A percentile compares a stretch with the other conserved stretches of the same genome.
phyloP scores from a whole-genome alignment of 1,140 invertebrate genomes.

The Eueides isabella region DNA sequence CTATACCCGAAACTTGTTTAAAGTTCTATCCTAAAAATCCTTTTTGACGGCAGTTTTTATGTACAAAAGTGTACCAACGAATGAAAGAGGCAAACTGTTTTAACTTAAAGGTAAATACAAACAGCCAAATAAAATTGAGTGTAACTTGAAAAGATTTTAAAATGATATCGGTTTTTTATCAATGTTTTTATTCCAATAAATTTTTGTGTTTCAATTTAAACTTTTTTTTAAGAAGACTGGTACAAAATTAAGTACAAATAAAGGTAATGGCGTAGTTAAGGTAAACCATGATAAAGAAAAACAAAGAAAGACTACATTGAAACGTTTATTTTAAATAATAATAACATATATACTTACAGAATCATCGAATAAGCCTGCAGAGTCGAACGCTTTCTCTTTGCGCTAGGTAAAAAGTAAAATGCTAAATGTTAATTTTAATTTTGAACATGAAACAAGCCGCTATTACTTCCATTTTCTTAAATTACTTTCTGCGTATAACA shows the following conservation, averaged over 20 bases:
- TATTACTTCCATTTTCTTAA: slow-evolving; percentile 12
- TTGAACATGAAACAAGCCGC: not conserved
- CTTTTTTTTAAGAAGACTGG: no score
- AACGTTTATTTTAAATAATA: no score
- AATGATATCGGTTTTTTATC: not conserved
- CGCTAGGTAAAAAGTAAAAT: not conserved
- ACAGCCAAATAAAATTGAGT: slow-evolving; percentile 12
- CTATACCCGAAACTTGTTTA: slow-evolving; percentile 79
- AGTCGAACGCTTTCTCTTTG: not conserved
- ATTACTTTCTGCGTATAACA: slow-evolving; percentile 6
- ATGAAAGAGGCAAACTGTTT: slow-evolving; percentile 10
- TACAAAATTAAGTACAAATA: no score
- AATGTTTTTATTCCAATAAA: not conserved
- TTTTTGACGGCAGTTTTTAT: slow-evolving; percentile 65
- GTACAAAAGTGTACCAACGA: slow-evolving; percentile 7
- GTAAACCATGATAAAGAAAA: no score
- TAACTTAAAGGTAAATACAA: slow-evolving; percentile 22
- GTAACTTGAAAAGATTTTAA: not conserved
- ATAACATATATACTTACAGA: no score
- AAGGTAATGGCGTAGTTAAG: no score
- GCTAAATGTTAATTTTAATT: not conserved
- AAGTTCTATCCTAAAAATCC: slow-evolving; percentile 78
- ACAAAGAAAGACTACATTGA: no score
- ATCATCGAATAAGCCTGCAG: not conserved
- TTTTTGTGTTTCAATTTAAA: no score